phyloP scores from a whole-genome alignment of 2,797 vertebrate genomes.

The Gymnoscopelus braueri region DNA sequence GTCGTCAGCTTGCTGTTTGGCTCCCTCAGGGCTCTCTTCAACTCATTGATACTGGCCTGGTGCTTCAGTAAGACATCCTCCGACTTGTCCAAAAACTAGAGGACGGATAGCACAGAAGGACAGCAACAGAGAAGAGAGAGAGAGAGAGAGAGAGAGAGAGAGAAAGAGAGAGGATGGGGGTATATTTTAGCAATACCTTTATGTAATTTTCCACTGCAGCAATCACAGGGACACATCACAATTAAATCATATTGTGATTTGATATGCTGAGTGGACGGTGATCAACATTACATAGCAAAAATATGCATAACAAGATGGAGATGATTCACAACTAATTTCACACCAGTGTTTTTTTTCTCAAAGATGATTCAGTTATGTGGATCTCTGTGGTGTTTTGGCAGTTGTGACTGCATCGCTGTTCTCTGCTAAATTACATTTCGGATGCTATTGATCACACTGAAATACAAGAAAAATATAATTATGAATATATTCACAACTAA shows the following conservation, averaged over 20 bases:
- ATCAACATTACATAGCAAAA: constrained; percentile 21
- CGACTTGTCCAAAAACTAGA: constrained; percentile 95
- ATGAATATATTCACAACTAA: constrained; percentile 9
- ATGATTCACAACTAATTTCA: constrained; percentile 4
- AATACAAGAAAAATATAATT: constrained; percentile 21
- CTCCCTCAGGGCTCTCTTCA: constrained; percentile 95
- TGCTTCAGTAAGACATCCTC: constrained; percentile 97
- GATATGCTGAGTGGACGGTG: constrained; percentile 14
- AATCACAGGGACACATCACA: constrained; percentile 5
- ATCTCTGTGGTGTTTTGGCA: constrained; percentile 3
- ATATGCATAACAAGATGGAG: constrained; percentile 15
- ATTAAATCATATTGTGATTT: constrained; percentile 20
- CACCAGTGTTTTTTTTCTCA: constrained; percentile 22
- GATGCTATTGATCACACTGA: constrained; percentile 14
- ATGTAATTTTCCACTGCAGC: constrained; percentile 2
- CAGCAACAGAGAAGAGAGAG: constrained; percentile 21
- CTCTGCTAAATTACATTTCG: constrained; percentile 15
- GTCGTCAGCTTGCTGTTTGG: constrained; percentile 96
- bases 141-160: constrained; percentile 15
- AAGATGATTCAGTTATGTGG: not conserved
- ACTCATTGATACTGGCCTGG: constrained; percentile 98
- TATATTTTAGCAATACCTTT: constrained; percentile 11
- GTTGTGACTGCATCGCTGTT: constrained; percentile 4
- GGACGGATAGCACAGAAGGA: constrained; percentile 30
- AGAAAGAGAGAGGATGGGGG: constrained; percentile 4